Evolutionary conservation across 2,888 invertebrate genomes (phyloP), one percentile per base, ranked within the genome.

Genomic region (Aphidoletes aphidimyza): DNA sequence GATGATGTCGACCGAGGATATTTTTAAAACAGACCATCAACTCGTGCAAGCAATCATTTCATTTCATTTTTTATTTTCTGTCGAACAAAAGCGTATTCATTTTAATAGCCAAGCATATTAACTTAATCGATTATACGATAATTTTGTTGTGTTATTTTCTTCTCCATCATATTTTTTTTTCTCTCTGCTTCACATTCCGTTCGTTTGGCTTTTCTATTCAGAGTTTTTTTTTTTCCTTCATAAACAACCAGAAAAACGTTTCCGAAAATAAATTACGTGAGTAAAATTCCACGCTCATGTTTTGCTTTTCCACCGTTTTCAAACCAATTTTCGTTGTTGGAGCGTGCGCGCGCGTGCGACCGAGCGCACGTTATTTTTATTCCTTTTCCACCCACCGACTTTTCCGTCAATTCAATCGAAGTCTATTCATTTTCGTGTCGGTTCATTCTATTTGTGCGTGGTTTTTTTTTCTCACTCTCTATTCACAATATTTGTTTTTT

Each of bases 261-360:
- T 14, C 69, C 69, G 30, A 69, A 69, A 34, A 69, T 69, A 69
- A 69, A 69, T 69, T 69, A 69, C 69, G 17, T 30, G 69, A 69
- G 69, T 69, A 30, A 69, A 69, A 69, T 69, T 69, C 69, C 69
- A 69, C 69, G 69, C 30, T 69, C 30, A 30, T 69, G 69, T 69
- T 30, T 69, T 69, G 14, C 26, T 26, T 69, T 26, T 9, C 30
- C 42, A 42, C 14, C 42, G n/a, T n/a, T n/a, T n/a, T n/a, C n/a
- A 47, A 54, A 54, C 30, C 30, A 69, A 69, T 69, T 30, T 69
- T 69, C 69, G 34, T 69, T 42, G n/a, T n/a, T n/a, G n/a, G n/a
- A n/a, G n/a, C n/a, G n/a, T n/a, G n/a, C n/a, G n/a, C n/a, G n/a
- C n/a, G n/a, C n/a, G n/a, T n/a, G n/a, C n/a, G 54, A 22, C 22